Evolutionary conservation across 30 jellyfish, hydroid and myxozoan genomes (phyloP).

Genomic region (Aurelia coerulea): DNA sequence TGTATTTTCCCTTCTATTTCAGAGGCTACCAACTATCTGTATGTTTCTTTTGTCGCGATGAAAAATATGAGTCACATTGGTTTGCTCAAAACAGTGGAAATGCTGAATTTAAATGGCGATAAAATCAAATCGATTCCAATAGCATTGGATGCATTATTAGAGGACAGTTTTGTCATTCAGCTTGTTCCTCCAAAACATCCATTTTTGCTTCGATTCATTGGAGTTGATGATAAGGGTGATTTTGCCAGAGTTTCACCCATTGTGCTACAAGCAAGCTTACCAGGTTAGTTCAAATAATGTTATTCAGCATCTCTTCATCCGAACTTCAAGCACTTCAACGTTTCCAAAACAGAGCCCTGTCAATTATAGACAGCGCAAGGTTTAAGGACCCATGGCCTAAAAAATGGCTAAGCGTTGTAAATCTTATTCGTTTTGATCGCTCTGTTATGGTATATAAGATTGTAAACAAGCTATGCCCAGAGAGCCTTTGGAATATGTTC

Average conservation of each 20-base stretch:
- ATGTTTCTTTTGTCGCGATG: constrained; percentile 47
- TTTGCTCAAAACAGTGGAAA: constrained; percentile 46
- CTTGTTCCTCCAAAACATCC: constrained; percentile 62
- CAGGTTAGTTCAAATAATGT: constrained; percentile 20
- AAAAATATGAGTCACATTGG: constrained; percentile 45
- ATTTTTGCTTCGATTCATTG: constrained; percentile 67
- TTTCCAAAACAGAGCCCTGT: no score
- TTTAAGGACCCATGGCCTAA: no score
- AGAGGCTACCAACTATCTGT: constrained; percentile 66
- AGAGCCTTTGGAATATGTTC: no score
- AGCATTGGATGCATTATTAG: constrained; percentile 20
- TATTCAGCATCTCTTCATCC: no score
- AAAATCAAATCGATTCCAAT: constrained; percentile 21
- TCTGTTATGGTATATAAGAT: no score
- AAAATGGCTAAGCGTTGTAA: no score
- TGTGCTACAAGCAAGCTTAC: constrained; percentile 57
- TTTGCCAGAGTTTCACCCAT: constrained; percentile 73
- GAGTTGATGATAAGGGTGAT: constrained; percentile 59
- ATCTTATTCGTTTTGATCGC: no score
- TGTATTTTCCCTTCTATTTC: background rate
- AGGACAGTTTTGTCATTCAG: constrained; percentile 53
- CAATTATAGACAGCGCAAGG: no score
- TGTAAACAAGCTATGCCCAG: no score
- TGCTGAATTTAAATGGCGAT: constrained; percentile 38
- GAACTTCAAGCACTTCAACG: no score